Percentiles rank a stretch among this genome's conserved stretches.
These are phyloP conservation scores for Epizoanthus rinbou DNA, from an alignment of 92 coral and sea anemone genomes.

Conservation along the genomic window DNA sequence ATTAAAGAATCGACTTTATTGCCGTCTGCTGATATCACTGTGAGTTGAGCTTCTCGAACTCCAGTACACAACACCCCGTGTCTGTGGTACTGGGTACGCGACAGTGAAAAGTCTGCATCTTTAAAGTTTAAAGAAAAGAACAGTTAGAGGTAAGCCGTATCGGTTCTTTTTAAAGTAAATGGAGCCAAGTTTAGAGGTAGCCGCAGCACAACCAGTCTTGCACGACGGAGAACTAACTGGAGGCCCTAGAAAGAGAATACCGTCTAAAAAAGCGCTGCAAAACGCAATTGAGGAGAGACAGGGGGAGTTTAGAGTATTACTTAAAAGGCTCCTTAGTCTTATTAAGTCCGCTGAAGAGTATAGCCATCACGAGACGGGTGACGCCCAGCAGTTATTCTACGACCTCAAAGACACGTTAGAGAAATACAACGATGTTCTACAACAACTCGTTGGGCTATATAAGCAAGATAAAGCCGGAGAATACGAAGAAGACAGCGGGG, in stretches of 20 bases:
- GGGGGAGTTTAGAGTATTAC: not conserved
- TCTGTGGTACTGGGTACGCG: too few relatives aligned
- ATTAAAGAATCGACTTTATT: too few relatives aligned
- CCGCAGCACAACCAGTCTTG: slow-evolving; percentile 18
- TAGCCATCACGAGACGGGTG: slow-evolving; percentile 14
- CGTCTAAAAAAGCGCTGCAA: not conserved
- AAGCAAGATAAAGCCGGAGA: slow-evolving; percentile 23
- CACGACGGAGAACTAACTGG: not conserved
- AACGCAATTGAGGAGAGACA: slow-evolving; percentile 8
- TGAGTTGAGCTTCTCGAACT: too few relatives aligned
- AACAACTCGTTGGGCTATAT: slow-evolving; percentile 3
- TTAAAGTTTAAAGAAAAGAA: not conserved
- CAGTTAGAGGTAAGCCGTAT: not conserved
- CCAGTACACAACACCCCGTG: too few relatives aligned
- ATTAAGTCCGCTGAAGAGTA: slow-evolving; percentile 23
- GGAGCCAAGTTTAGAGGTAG: slow-evolving; percentile 20
- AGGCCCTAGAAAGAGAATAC: slow-evolving; percentile 9
- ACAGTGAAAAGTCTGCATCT: too few relatives aligned
- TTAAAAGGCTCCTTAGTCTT: slow-evolving; percentile 8
- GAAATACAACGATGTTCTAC: slow-evolving; percentile 9
- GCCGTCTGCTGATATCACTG: too few relatives aligned
- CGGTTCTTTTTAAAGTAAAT: slow-evolving; percentile 15
- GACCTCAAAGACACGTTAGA: slow-evolving; percentile 16
- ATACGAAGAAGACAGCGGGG: slow-evolving; percentile 6
- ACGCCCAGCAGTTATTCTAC: slow-evolving; percentile 16